A percentile compares a stretch with the other conserved stretches of the same genome.
Conservation (phyloP, 2,888 invertebrate species). For the Tyria jacobaeae region DNA sequence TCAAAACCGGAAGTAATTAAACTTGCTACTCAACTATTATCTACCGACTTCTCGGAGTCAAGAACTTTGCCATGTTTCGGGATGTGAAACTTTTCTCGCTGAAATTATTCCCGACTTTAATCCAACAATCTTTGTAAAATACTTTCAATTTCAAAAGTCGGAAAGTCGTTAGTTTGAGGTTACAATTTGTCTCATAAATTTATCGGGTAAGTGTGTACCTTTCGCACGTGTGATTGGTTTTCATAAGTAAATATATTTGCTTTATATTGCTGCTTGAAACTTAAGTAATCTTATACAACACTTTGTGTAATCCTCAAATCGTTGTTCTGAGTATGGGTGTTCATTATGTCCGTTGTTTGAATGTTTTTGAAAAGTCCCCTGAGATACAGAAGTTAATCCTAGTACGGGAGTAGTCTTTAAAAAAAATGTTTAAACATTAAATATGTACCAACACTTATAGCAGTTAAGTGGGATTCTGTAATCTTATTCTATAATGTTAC, state of each 20-base stretch:
- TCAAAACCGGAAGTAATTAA: constrained; percentile 81
- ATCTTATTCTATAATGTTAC: background rate
- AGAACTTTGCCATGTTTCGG: constrained; percentile 72
- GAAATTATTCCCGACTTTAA: constrained; percentile 73
- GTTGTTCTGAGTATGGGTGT: no score
- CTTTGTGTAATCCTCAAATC: no score
- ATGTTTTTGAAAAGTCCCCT: no score
- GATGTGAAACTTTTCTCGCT: constrained; percentile 73
- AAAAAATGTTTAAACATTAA: no score
- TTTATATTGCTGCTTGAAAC: no score
- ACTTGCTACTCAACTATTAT: constrained; percentile 82
- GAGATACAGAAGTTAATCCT: no score
- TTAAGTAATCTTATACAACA: no score
- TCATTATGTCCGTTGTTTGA: no score
- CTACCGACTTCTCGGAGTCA: constrained; percentile 71
- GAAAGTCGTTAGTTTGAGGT: constrained; percentile 36
- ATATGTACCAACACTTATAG: no score
- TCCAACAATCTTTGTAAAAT: constrained; percentile 67
- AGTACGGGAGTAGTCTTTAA: no score
- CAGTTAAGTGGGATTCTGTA: background rate
- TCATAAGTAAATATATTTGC: background rate
- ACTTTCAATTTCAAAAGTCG: constrained; percentile 54
- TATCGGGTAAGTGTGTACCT: constrained; percentile 14
- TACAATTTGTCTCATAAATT: constrained; percentile 33
- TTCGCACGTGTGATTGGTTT: no score